Percentiles rank a stretch among this genome's conserved stretches.
phyloP scores from a whole-genome alignment of 2,113 vertebrate genomes.

The Acinonyx jubatus region DNA sequence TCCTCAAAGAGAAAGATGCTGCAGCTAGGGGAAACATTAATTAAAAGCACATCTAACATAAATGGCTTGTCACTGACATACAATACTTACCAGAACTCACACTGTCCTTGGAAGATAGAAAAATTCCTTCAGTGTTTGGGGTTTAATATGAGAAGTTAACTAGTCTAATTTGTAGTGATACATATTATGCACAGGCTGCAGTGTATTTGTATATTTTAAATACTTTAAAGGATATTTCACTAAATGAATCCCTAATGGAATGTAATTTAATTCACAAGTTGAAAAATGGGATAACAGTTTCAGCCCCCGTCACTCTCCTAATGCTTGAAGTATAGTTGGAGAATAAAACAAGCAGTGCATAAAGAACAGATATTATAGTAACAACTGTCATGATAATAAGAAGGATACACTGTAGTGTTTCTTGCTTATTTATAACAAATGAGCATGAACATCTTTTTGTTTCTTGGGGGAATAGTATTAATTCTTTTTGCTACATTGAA shows the following conservation, averaged over 20 bases:
- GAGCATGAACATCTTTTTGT: conserved; percentile 11
- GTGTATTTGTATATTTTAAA: conserved; percentile 51
- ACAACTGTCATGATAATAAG: conserved; percentile 44
- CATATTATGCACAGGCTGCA: background rate
- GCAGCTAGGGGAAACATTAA: conserved; percentile 60
- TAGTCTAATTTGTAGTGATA: conserved; percentile 23
- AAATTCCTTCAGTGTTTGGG: conserved; percentile 5
- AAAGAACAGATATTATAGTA: conserved; percentile 24
- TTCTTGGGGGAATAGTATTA: conserved; percentile 15
- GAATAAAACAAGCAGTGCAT: conserved; percentile 31
- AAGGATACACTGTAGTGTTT: conserved; percentile 21
- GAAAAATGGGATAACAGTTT: conserved; percentile 33
- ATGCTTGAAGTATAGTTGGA: conserved; percentile 23
- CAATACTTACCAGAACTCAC: conserved; percentile 34
- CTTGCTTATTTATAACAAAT: conserved; percentile 57
- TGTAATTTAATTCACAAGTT: conserved; percentile 53
- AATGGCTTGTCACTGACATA: conserved; percentile 42
- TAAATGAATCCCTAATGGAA: conserved; percentile 47
- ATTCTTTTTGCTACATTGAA: conserved; percentile 16
- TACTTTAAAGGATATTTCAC: conserved; percentile 47
- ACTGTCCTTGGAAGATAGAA: conserved; percentile 60
- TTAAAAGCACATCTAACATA: conserved; percentile 50
- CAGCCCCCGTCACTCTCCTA: background rate
- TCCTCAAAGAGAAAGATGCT: conserved; percentile 18
- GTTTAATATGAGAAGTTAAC: conserved; percentile 46